Base-by-base conservation (phyloP, 2,888 invertebrate genomes). In the Clunio marinus region DNA sequence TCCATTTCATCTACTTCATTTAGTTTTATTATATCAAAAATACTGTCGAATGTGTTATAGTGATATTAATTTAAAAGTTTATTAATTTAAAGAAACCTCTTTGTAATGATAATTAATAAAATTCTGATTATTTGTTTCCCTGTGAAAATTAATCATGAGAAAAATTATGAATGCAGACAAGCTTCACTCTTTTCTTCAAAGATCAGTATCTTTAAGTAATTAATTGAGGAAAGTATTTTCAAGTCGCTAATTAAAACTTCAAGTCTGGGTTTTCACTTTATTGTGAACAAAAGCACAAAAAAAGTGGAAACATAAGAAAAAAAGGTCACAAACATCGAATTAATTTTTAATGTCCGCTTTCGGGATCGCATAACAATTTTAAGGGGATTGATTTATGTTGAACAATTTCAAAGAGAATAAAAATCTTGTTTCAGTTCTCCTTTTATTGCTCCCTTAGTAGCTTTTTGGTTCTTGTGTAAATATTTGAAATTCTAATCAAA, bases 11-110 rank as follows among this genome's bases (percentile, higher is more conserved):
- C 63, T 8, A n/a, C 27, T n/a, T 28, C 45, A 46, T 55, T 17
- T 66, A 68, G 68, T 20, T 20, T 68, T 58, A 58, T 58, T 37
- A 27, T 68, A 68, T 58, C 68, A 27, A 68, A 68, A 32, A 24
- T 55, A 13, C 15, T 66, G 17, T 66, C 66, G 35, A 35, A 22
- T 13, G 15, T 45, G 22, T 66, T 66, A 66, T 66, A 66, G 66
- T 66, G n/a, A 51, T 22, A n/a, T 22, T 51, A 22, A 51, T n/a
- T n/a, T n/a, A n/a, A n/a, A n/a, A n/a, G n/a, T n/a, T n/a, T n/a
- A n/a, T n/a, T 13, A 13, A n/a, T 37, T 13, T 1, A 37, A 1
- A n/a, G 2, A 37, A 46, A 22, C 7, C 22, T 22, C 46, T 20
- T 46, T 1, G 20, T 20, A 15, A 41, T 41, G 41, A n/a, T n/a